Percentiles rank a stretch among this genome's conserved stretches.
Evolutionary conservation across 2,888 invertebrate species (phyloP).

Genomic region (Eristalis arbustorum): DNA sequence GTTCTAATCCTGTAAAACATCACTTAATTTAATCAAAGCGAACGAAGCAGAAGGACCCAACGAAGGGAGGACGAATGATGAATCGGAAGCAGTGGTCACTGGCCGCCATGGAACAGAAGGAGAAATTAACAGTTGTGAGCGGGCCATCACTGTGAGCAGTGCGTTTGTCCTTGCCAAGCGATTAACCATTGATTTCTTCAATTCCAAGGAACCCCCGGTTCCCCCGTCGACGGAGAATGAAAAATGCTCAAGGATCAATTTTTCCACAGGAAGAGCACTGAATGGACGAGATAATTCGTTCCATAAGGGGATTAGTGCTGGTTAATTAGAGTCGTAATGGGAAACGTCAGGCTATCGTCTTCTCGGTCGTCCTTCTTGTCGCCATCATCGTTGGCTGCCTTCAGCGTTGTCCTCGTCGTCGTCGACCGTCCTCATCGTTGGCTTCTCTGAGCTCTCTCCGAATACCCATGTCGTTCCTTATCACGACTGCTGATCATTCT

Average conservation of each 20-base stretch:
- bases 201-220: background rate
- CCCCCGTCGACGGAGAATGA: constrained; percentile 1
- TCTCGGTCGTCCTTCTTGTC: background rate
- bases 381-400: background rate
- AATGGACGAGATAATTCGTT: constrained; percentile 57
- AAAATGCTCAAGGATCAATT: constrained; percentile 57
- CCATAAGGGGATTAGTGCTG: constrained; percentile 63
- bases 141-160: background rate
- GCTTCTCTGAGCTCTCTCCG: background rate
- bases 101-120: background rate
- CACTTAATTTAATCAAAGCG: constrained; percentile 66
- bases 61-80: background rate
- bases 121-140: constrained; percentile 40
- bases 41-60: constrained; percentile 29
- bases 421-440: constrained; percentile 3
- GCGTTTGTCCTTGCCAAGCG: constrained; percentile 46
- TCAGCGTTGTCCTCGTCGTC: background rate
- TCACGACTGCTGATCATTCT: constrained; percentile 10
- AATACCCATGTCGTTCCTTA: background rate
- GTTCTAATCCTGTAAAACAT: constrained; percentile 62
- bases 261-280: constrained; percentile 39
- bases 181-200: constrained; percentile 62
- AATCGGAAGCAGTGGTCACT: background rate
- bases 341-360: constrained; percentile 29
- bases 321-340: constrained; percentile 68